Percentiles rank a stretch among this genome's conserved stretches.
phyloP scores from a whole-genome alignment of 1,140 invertebrate genomes.

The Lasioglossum baleicum region DNA sequence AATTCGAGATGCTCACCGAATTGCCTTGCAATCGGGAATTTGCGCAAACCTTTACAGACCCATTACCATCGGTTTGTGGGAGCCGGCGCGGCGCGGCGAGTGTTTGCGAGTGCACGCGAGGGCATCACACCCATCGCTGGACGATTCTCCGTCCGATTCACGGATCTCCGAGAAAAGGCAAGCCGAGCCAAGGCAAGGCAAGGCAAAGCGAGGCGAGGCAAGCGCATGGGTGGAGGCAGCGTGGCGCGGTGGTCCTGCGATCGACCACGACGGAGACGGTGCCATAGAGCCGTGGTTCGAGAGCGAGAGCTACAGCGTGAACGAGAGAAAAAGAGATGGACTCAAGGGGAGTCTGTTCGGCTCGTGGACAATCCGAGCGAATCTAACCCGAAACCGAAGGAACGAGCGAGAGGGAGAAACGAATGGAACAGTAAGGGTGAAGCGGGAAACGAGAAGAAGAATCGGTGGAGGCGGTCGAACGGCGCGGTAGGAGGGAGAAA shows the following conservation, averaged over 20 bases:
- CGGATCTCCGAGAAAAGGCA: conserved; percentile 31
- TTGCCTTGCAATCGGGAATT: no score
- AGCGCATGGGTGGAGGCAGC: conserved; percentile 14
- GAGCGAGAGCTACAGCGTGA: conserved; percentile 29
- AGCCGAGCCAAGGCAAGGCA: conserved; percentile 14
- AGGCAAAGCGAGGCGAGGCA: neutral
- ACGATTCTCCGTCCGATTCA: conserved; percentile 34
- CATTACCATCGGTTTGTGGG: no score
- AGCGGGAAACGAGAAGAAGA: conserved; percentile 22
- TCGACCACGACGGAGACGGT: neutral
- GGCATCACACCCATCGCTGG: conserved; percentile 30
- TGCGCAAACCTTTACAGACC: no score
- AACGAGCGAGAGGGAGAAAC: neutral
- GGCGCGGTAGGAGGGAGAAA: neutral
- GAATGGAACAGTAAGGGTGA: conserved; percentile 5
- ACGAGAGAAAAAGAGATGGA: no score
- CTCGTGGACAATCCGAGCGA: neutral
- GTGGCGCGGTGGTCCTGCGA: neutral
- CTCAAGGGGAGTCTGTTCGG: neutral
- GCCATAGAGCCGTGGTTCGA: conserved; percentile 7
- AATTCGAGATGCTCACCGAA: no score
- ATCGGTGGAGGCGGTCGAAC: neutral
- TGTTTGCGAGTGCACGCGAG: conserved; percentile 2
- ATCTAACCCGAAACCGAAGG: neutral
- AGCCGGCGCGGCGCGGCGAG: no score